Evolutionary conservation across 2,113 vertebrate species (phyloP).

Genomic region (Alouatta palliata): DNA sequence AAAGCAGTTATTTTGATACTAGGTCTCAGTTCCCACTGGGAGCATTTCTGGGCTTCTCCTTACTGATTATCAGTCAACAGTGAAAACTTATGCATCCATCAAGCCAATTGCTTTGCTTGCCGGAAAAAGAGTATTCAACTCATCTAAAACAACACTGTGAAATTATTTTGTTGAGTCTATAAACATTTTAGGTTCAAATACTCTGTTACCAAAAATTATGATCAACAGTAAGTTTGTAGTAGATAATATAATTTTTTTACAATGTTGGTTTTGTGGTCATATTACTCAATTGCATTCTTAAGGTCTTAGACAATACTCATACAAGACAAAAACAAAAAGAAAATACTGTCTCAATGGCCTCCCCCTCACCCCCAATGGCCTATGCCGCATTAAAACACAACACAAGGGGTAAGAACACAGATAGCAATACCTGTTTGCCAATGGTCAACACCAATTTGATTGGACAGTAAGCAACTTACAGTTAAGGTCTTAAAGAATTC

Average conservation of each 20-base stretch:
- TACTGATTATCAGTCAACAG: slow-evolving; percentile 50
- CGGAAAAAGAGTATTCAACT: slow-evolving; percentile 53
- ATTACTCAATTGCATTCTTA: slow-evolving; percentile 1
- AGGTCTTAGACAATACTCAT: slow-evolving; percentile 3
- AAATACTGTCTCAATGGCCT: background rate
- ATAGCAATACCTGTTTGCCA: slow-evolving; percentile 26
- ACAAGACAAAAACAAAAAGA: slow-evolving; percentile 14
- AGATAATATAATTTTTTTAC: background rate
- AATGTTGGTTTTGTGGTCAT: background rate
- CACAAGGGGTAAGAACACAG: background rate
- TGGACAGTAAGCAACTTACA: background rate
- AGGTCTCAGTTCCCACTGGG: slow-evolving; percentile 54
- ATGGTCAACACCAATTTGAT: background rate
- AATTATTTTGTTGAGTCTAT: slow-evolving; percentile 4
- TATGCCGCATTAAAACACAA: background rate
- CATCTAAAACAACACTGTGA: slow-evolving; percentile 44
- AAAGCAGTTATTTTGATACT: slow-evolving; percentile 44
- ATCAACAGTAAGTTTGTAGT: slow-evolving; percentile 14
- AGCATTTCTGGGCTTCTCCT: slow-evolving; percentile 63
- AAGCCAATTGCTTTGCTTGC: slow-evolving; percentile 32
- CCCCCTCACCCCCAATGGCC: background rate
- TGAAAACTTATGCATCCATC: background rate
- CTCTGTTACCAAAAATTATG: slow-evolving; percentile 49
- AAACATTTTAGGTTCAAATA: slow-evolving; percentile 53
- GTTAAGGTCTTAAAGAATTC: background rate